Base-by-base conservation (phyloP, 2,888 invertebrate species). In the Tetheella fluctuosa region DNA sequence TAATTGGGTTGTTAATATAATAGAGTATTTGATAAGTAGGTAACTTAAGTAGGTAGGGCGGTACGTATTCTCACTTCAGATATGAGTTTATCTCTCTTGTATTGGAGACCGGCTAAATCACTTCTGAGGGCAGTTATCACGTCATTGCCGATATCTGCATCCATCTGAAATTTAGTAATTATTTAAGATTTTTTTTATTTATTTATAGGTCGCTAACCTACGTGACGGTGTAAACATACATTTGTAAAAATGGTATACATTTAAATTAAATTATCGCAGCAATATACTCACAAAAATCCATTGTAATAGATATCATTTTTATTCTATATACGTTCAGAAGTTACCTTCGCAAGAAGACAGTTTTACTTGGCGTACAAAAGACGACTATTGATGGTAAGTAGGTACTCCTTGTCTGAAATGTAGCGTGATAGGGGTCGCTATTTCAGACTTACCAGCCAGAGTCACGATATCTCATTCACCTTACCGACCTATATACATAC, bases 101-200 rank as follows among this genome's bases (percentile, higher is more conserved):
- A 97, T 79, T 97, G 97, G 56, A 97, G 90, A 2, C 95, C 97
- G 20, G 97, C 97, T 71, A 97, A 89, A 86, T 97, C 97, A 86
- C 97, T 97, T 71, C 97, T 94, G 64, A 97, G 89, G 12, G 96
- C 94, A 42, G 97, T 97, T 30, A 96, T 94, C 71, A 96, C 87
- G 84, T 97, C 97, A 79, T 95, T 94, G 63, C 80, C 89, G 64
- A 88, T 83, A 39, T 93, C 91, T 70, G 94, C 89, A 64, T 94
- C 94, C 94, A 94, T 94, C 94, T 95, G 82, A 55, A 60, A 52
- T n/a, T 37, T 10, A 12, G 54, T 39, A 34, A 30, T 34, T 28
- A 54, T 57, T 52, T 28, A 8, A 48, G 42, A 23, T 52, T 39
- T 23, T 13, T 13, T 42, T 39, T 57, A 56, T 28, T 30, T 25